phyloP scores from a whole-genome alignment of 2,113 vertebrate genomes.

The Ammospiza nelsoni region DNA sequence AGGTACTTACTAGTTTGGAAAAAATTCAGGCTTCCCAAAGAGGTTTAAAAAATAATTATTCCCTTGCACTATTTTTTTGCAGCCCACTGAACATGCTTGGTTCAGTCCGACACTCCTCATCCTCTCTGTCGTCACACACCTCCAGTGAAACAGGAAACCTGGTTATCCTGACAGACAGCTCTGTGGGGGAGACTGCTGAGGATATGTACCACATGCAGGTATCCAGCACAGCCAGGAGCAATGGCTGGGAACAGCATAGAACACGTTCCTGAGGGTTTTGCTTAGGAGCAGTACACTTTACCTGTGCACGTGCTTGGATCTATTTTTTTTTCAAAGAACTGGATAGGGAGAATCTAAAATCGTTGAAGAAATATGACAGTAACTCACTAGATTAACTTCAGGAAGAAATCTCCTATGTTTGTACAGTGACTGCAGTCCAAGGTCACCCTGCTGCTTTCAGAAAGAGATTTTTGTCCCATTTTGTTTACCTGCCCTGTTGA shows the following conservation, averaged over 20 bases:
- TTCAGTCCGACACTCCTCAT: slow-evolving; percentile 91
- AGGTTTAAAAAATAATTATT: background rate
- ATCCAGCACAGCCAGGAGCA: background rate
- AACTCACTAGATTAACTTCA: background rate
- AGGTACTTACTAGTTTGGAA: background rate
- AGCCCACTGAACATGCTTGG: slow-evolving; percentile 92
- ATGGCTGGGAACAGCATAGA: background rate
- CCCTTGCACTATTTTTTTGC: slow-evolving; percentile 49
- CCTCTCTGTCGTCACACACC: slow-evolving; percentile 93
- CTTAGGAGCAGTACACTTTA: background rate
- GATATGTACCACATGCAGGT: slow-evolving; percentile 94
- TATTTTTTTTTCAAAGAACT: background rate
- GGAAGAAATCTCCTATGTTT: background rate
- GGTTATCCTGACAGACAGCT: slow-evolving; percentile 87
- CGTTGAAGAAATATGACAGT: background rate
- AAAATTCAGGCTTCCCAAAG: background rate
- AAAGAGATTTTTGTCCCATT: background rate
- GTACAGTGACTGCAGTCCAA: background rate
- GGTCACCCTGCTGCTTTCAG: background rate
- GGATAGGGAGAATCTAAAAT: background rate
- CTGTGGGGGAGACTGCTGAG: slow-evolving; percentile 87
- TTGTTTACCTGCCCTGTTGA: background rate
- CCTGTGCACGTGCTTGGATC: background rate
- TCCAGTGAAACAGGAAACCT: slow-evolving; percentile 93
- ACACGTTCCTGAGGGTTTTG: background rate